phyloP scores from a whole-genome alignment of 2,888 invertebrate genomes.

The Ornithoptera priamus region DNA sequence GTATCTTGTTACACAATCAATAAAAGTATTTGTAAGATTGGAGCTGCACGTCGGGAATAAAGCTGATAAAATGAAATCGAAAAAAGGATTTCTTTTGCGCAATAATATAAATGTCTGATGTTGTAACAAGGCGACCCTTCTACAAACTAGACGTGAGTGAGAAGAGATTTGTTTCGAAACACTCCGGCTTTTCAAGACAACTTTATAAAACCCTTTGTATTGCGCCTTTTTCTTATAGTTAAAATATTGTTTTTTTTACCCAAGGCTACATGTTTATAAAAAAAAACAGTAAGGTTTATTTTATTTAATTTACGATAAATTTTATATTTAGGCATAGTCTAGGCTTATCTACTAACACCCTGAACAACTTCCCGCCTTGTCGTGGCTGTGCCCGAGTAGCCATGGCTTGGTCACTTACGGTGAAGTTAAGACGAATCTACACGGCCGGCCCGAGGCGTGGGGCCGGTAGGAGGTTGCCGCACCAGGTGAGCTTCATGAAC shows the following conservation, averaged over 20 bases:
- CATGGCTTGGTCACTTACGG: too few species aligned
- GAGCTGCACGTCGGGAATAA: not conserved
- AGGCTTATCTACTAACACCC: too few species aligned
- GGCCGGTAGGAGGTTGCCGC: too few species aligned
- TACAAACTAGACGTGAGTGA: constrained; percentile 19
- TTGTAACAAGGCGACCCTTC: constrained; percentile 17
- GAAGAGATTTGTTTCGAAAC: constrained; percentile 26
- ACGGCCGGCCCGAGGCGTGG: too few species aligned
- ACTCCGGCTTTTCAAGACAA: constrained; percentile 18
- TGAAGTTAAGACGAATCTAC: too few species aligned
- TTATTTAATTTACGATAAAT: not conserved
- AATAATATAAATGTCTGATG: constrained; percentile 9
- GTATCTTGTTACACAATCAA: constrained; percentile 3
- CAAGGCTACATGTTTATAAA: not conserved
- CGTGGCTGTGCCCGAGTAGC: too few species aligned
- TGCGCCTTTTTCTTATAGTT: constrained; percentile 1
- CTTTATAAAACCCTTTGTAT: constrained; percentile 22
- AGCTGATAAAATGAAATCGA: constrained; percentile 16
- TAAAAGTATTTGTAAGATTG: constrained; percentile 1
- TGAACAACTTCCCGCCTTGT: too few species aligned
- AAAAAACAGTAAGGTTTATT: not conserved
- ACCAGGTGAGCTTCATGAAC: too few species aligned
- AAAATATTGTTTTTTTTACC: not conserved
- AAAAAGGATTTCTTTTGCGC: constrained; percentile 11
- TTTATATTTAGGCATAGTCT: not conserved